Percentiles rank a stretch among this genome's conserved stretches.
Conservation (phyloP, 2,797 vertebrate genomes). For the Lagodon rhomboides region DNA sequence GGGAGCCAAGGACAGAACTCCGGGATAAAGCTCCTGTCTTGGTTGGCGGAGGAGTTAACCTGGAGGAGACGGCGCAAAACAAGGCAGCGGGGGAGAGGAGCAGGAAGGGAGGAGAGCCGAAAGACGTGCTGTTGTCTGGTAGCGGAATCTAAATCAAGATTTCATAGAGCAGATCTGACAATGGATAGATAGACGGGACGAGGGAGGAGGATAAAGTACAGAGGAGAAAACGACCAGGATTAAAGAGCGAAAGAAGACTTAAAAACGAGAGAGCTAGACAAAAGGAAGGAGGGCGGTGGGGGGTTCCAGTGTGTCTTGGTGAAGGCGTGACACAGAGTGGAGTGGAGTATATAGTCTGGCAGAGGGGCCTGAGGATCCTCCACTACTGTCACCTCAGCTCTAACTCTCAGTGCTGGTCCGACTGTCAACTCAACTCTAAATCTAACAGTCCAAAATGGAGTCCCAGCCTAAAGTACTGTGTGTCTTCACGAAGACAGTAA, state of each 20-base stretch:
- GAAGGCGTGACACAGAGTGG: slow-evolving; percentile 66
- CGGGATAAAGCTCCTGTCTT: slow-evolving; percentile 68
- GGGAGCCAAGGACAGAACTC: slow-evolving; percentile 76
- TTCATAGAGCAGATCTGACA: slow-evolving; percentile 44
- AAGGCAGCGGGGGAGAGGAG: slow-evolving; percentile 31
- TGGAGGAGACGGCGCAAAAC: slow-evolving; percentile 51
- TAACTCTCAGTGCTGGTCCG: slow-evolving; percentile 73
- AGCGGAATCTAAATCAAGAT: slow-evolving; percentile 47
- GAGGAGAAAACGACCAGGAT: slow-evolving; percentile 28
- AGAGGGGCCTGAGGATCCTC: slow-evolving; percentile 81
- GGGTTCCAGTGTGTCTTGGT: slow-evolving; percentile 52
- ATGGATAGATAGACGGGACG: slow-evolving; percentile 27
- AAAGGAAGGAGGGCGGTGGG: slow-evolving; percentile 60
- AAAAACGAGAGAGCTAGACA: slow-evolving; percentile 53
- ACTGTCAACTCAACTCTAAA: slow-evolving; percentile 82
- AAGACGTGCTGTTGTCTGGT: slow-evolving; percentile 28
- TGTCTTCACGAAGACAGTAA: slow-evolving; percentile 40
- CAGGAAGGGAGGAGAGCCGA: slow-evolving; percentile 11
- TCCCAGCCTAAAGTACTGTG: slow-evolving; percentile 58
- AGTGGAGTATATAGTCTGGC: slow-evolving; percentile 76
- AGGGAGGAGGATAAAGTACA: slow-evolving; percentile 34
- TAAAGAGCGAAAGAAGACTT: slow-evolving; percentile 51
- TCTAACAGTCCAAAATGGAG: slow-evolving; percentile 70
- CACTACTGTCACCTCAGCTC: slow-evolving; percentile 84
- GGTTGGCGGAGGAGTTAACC: slow-evolving; percentile 55